phyloP scores from a whole-genome alignment of 2,113 vertebrate genomes.

The Sclerurus mexicanus region DNA sequence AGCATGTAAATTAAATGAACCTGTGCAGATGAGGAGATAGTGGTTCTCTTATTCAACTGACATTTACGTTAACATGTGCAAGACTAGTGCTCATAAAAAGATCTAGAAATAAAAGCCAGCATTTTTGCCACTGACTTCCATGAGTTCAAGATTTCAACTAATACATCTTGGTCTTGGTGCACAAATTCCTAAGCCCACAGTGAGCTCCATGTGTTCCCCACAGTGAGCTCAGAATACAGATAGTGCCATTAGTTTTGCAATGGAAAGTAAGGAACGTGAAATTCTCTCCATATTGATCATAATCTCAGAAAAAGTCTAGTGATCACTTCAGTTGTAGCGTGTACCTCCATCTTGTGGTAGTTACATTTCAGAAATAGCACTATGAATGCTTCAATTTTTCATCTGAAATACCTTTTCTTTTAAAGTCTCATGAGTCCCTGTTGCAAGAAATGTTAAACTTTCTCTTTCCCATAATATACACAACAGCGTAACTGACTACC shows the following conservation, averaged over 20 bases:
- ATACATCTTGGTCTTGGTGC: not conserved
- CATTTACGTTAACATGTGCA: not conserved
- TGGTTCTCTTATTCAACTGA: not conserved
- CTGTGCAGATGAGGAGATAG: not conserved
- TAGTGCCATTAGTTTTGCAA: not conserved
- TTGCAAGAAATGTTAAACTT: not conserved
- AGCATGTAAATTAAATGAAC: conserved; percentile 1
- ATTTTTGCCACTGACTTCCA: not conserved
- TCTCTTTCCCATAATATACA: not conserved
- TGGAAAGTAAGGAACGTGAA: not conserved
- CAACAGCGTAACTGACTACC: not conserved
- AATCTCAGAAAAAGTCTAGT: not conserved
- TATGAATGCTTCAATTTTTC: not conserved
- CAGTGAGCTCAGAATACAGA: not conserved
- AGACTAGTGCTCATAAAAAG: not conserved
- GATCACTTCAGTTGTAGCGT: not conserved
- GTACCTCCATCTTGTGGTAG: not conserved
- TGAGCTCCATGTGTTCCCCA: not conserved
- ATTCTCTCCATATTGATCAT: not conserved
- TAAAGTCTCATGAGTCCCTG: not conserved
- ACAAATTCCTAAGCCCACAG: not conserved
- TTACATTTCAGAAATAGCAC: not conserved
- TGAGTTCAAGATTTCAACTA: not conserved
- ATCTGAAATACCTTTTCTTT: not conserved
- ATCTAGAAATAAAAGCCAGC: not conserved